phyloP scores from a whole-genome alignment of 2,888 invertebrate genomes.

The Chymomyza amoena region DNA sequence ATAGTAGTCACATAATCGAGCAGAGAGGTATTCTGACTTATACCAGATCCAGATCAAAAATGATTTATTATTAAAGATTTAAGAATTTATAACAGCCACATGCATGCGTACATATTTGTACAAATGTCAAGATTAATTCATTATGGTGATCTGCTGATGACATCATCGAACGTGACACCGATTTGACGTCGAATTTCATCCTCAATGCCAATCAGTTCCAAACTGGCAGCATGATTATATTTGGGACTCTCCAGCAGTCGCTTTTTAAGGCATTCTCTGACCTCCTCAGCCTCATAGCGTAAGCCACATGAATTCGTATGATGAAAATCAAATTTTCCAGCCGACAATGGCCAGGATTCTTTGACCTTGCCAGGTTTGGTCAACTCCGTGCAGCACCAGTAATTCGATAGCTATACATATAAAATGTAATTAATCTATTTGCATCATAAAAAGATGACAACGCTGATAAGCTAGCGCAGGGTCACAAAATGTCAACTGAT shows the following conservation, averaged over 20 bases:
- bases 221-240: slow-evolving; percentile 83
- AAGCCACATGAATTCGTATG: slow-evolving; percentile 86
- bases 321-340: slow-evolving; percentile 81
- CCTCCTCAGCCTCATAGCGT: slow-evolving; percentile 87
- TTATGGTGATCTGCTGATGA: slow-evolving; percentile 8
- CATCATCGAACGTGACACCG: slow-evolving; percentile 81
- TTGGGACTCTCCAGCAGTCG: slow-evolving; percentile 84
- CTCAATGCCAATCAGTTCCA: slow-evolving; percentile 83
- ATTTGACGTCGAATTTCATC: slow-evolving; percentile 85
- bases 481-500: neutral
- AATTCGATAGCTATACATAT: slow-evolving; percentile 79
- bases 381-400: slow-evolving; percentile 77
- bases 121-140: neutral
- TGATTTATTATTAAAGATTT: too few relatives aligned
- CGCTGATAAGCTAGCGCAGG: neutral
- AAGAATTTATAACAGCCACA: too few relatives aligned
- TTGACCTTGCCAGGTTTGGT: slow-evolving; percentile 81
- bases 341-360: slow-evolving; percentile 83
- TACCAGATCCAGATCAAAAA: too few relatives aligned
- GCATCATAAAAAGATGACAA: neutral
- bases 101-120: too few relatives aligned
- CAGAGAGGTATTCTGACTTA: too few relatives aligned
- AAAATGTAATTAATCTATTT: neutral
- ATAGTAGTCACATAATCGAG: too few relatives aligned
- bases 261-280: slow-evolving; percentile 84